These are phyloP conservation scores for Fulica atra DNA, from an alignment of 2,113 vertebrate species.

Conservation along the genomic window DNA sequence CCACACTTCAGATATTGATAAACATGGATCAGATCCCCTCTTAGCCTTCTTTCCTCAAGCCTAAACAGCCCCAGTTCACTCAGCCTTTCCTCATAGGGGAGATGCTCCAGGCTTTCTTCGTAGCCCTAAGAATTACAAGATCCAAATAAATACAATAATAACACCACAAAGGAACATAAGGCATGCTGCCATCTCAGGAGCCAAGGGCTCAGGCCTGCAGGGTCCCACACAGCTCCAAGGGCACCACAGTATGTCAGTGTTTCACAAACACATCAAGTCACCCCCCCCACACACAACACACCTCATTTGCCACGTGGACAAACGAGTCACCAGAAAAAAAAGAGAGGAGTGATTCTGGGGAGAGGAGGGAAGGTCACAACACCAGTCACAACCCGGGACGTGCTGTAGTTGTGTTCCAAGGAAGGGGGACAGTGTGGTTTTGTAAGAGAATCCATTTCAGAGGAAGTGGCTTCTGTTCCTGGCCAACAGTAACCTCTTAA, in stretches of 20 bases:
- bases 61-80: too few relatives aligned
- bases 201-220: neutral
- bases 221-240: neutral
- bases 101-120: too few relatives aligned
- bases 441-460: neutral
- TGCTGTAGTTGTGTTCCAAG: neutral
- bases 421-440: neutral
- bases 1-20: too few relatives aligned
- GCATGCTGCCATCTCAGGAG: neutral
- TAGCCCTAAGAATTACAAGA: neutral
- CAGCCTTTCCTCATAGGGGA: too few relatives aligned
- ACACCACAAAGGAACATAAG: neutral
- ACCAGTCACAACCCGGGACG: neutral
- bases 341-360: neutral
- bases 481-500: slow-evolving; percentile 5
- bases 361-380: neutral
- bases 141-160: neutral
- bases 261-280: neutral
- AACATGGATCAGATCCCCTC: too few relatives aligned
- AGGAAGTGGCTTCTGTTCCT: slow-evolving; percentile 10
- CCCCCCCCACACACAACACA: neutral
- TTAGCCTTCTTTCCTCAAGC: too few relatives aligned
- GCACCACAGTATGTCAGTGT: neutral
- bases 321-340: neutral
- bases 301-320: neutral